phyloP scores from a whole-genome alignment of 2,113 vertebrate species.

The Prunella himalayana region DNA sequence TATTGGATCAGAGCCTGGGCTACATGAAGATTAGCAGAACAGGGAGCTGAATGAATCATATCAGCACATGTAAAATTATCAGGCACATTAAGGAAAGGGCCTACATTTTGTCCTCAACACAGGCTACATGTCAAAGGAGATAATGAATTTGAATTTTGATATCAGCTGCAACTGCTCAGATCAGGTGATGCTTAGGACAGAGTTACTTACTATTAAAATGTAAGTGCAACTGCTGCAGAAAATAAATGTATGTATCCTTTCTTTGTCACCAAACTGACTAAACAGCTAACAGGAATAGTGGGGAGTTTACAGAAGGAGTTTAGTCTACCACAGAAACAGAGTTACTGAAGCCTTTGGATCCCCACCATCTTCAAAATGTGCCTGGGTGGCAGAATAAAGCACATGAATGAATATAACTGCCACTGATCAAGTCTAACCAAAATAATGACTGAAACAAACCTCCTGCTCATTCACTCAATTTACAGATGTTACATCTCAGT shows the following conservation, averaged over 20 bases:
- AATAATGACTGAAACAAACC: not conserved
- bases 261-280: not conserved
- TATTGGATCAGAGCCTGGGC: not conserved
- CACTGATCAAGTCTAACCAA: not conserved
- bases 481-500: not conserved
- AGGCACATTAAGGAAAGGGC: not conserved
- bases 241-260: not conserved
- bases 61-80: not conserved
- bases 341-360: not conserved
- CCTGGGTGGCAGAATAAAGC: not conserved
- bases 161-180: not conserved
- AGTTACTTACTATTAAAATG: not conserved
- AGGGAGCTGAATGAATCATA: not conserved
- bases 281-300: not conserved
- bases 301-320: not conserved
- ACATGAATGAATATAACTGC: not conserved
- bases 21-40: not conserved
- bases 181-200: not conserved
- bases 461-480: not conserved
- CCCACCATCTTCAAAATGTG: not conserved
- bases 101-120: not conserved
- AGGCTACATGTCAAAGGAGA: not conserved
- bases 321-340: not conserved
- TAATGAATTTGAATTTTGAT: not conserved
- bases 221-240: not conserved